Base-by-base conservation (phyloP, 2,888 invertebrate species). In the Hypomecis atomaria region DNA sequence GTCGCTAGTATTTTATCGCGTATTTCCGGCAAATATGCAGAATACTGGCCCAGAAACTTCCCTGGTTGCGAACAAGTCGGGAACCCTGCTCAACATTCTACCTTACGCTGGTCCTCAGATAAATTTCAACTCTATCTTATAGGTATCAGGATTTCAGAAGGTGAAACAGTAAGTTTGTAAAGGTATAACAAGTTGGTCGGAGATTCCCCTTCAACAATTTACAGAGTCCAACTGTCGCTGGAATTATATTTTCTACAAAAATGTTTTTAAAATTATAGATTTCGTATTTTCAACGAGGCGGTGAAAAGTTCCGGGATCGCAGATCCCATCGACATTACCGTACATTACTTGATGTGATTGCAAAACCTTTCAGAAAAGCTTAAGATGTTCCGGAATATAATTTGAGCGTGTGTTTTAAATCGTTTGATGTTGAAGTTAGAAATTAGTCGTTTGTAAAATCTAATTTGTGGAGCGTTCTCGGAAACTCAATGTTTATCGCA, bases 11-110 rank as follows among this genome's bases (percentile, higher is more conserved):
- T 79, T 79, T 78, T 78, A 78, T 77, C 73, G 62, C 72, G 33
- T 42, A 73, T 73, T 71, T 74, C 74, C 75, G 74, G 76, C 78
- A 74, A 77, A 71, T 75, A 81, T 79, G 80, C 78, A 79, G 78
- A 81, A 79, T 74, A 72, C 73, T 78, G 75, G 80, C 74, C 67
- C 65, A 72, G 72, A 79, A 81, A 79, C 77, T 82, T 81, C 76
- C 63, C 69, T 64, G 67, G 69, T 59, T 65, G 70, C 64, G 76
- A 72, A 73, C 75, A 73, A 78, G 74, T 77, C 73, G 68, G 59
- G 71, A 69, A 67, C 59, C 61, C 33, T 60, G 54, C 38, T 61
- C 62, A 60, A 68, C 62, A 42, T 56, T 57, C 6, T 43, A 42
- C 7, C 13, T 47, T 52, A 40, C 23, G 47, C 33, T n/a, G 37